Evolutionary conservation across 2,113 vertebrate species (phyloP).

Genomic region (Eptesicus fuscus): DNA sequence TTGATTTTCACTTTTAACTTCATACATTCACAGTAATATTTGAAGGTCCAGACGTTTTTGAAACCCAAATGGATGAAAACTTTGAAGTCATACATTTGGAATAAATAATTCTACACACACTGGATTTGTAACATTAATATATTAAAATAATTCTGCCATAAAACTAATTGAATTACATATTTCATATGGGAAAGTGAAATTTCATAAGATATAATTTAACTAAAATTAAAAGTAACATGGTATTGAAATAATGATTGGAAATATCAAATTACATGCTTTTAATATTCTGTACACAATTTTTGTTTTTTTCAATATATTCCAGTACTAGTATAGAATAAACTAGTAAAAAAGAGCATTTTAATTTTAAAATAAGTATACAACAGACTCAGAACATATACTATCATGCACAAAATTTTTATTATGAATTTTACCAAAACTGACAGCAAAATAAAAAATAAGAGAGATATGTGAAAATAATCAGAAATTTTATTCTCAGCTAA

Average conservation of each 20-base stretch:
- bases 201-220: background rate
- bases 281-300: background rate
- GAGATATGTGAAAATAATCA: slow-evolving; percentile 51
- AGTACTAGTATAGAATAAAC: background rate
- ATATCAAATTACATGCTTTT: background rate
- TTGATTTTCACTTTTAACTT: background rate
- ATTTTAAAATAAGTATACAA: background rate
- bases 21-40: background rate
- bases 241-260: background rate
- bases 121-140: background rate
- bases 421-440: slow-evolving; percentile 23
- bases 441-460: slow-evolving; percentile 24
- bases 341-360: background rate
- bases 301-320: background rate
- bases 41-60: background rate
- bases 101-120: background rate
- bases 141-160: background rate
- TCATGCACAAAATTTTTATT: background rate
- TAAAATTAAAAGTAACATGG: background rate
- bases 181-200: background rate
- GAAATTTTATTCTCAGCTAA: slow-evolving; percentile 41
- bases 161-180: background rate
- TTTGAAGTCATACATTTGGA: background rate
- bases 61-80: background rate
- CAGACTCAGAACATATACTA: background rate